Base-by-base conservation (phyloP, 2,113 vertebrate species). In the Prunella fulvescens region DNA sequence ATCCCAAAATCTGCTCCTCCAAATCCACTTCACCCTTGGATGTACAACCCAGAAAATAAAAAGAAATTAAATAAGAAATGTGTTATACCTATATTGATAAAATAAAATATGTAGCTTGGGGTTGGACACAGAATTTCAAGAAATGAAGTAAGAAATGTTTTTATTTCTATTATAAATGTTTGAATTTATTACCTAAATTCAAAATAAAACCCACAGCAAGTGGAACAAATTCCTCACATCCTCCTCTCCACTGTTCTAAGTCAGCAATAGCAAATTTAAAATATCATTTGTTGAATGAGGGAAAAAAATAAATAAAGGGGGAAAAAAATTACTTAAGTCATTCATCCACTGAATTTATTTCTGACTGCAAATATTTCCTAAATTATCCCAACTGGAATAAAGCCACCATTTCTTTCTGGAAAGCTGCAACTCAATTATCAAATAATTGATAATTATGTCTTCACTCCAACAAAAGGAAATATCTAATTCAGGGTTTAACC, bases 51-150 rank as follows among this genome's bases (percentile, higher is more conserved):
- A 22, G 28, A 35, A n/a, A 44, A n/a, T 6, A 4, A 28, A 33
- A 26, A n/a, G 4, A 7, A 40, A 57, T 58, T 8, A 22, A 81
- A 3, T 11, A 16, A 25, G n/a, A 19, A 39, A 39, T 33, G 4
- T 17, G 18, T 47, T 12, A 12, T 4, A 40, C 11, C 35, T 11
- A 1, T n/a, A 42, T 42, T 35, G 19, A 8, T 35, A 51, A 31
- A 26, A 1, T 5, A 5, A 45, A 45, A 33, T 1, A 11, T 0
- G 14, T 2, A 39, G 22, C 17, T 42, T 50, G 33, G 8, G 12
- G 7, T 35, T 70, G 45, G 26, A 20, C 18, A 25, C 6, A 15
- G 37, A 79, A 53, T 40, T 73, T 47, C 51, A 74, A 37, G 6
- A 31, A 37, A 44, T 6, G 1, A n/a, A 12, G 14, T 15, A 53